phyloP scores from a whole-genome alignment of 2,113 vertebrate genomes.

The Brachyhypopomus gauderio region DNA sequence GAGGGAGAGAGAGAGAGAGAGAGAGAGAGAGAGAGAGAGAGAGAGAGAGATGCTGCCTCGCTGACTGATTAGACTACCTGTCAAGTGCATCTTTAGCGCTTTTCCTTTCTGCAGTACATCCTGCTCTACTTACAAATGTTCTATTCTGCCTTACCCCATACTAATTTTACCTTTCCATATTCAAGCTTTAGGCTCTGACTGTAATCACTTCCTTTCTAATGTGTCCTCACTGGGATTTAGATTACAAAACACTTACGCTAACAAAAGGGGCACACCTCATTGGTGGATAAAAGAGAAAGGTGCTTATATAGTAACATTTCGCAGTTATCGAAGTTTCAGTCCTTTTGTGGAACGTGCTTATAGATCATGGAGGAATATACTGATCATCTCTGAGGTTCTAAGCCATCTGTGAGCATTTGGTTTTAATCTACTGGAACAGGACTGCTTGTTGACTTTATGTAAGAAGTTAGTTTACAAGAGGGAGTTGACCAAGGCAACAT shows the following conservation, averaged over 20 bases:
- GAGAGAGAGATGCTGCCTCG: conserved; percentile 47
- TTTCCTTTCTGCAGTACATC: conserved; percentile 28
- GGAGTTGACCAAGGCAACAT: too few species aligned
- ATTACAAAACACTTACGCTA: background rate
- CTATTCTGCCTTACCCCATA: conserved; percentile 12
- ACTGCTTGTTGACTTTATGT: too few species aligned
- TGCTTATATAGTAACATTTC: too few species aligned
- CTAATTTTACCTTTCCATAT: conserved; percentile 27
- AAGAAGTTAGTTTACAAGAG: too few species aligned
- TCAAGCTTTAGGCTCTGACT: background rate
- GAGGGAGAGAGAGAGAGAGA: conserved; percentile 34
- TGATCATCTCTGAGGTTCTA: background rate
- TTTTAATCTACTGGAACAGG: background rate
- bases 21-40: conserved; percentile 24
- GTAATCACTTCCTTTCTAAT: background rate
- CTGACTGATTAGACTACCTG: conserved; percentile 43
- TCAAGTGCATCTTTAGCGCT: conserved; percentile 35
- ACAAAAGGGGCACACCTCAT: too few species aligned
- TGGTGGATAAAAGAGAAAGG: too few species aligned
- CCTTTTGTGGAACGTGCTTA: background rate
- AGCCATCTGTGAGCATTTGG: background rate
- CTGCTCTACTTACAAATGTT: background rate
- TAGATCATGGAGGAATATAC: background rate
- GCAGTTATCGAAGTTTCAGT: background rate
- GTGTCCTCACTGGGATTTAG: conserved; percentile 3